Percentiles rank a stretch among this genome's conserved stretches.
Conservation (phyloP, 2,113 vertebrate species). For the Haemorhous mexicanus region DNA sequence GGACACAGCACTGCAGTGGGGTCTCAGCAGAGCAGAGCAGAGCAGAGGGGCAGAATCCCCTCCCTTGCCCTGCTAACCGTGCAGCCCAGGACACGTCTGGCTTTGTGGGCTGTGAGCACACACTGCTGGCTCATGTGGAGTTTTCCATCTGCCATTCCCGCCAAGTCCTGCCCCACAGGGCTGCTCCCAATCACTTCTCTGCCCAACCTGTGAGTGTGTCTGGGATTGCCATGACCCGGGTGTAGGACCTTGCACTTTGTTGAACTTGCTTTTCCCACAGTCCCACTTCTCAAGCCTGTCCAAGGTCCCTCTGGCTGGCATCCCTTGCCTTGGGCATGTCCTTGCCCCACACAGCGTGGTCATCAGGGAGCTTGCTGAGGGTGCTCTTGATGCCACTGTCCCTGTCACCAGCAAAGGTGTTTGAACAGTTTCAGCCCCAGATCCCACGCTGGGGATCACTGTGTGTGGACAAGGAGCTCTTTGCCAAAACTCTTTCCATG, state of each 20-base stretch:
- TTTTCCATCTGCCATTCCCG: background rate
- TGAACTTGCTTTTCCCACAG: background rate
- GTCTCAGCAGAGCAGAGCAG: background rate
- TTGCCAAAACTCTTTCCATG: background rate
- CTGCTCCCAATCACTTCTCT: background rate
- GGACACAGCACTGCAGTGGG: background rate
- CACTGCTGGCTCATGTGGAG: no score
- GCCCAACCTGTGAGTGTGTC: background rate
- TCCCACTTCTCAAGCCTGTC: background rate
- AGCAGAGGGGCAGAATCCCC: background rate
- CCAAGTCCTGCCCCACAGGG: background rate
- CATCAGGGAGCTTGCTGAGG: background rate
- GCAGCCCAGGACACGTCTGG: background rate
- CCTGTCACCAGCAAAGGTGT: background rate
- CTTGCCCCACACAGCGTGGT: background rate
- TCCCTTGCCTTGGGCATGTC: background rate
- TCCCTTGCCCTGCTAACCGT: background rate
- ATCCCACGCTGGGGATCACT: background rate
- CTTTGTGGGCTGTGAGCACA: background rate
- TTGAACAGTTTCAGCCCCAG: background rate
- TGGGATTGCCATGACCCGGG: fast-evolving
- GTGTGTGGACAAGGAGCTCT: background rate
- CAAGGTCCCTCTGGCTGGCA: background rate
- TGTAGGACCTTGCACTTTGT: no score
- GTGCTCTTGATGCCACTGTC: background rate